Base-by-base conservation (phyloP, 2,888 invertebrate species). In the Synergus laeviventris region DNA sequence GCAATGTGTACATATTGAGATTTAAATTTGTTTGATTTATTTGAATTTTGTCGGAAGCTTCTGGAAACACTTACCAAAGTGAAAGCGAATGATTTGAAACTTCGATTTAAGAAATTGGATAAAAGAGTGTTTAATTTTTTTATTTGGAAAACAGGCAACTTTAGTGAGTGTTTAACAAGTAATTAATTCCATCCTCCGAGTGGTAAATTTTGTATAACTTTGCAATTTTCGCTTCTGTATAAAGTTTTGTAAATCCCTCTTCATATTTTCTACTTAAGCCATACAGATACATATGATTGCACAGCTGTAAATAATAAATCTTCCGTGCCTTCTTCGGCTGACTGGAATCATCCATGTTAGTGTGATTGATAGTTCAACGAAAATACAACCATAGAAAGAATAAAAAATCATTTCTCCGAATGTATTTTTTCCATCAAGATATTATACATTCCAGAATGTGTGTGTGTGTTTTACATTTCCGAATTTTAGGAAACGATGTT, bases 401-500 rank as follows among this genome's bases (percentile, higher is more conserved):
- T 12, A 64, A 31, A 31, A 36, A 31, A 66, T 21, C 12, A 7
- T 49, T 45, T 70, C n/a, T 49, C 70, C 31, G 24, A n/a, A 70
- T 66, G 45, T 45, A 42, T 14, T 9, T 49, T 70, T 70, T 11
- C 8, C 16, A 31, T 49, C 31, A 49, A 12, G n/a, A 49, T 70
- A 66, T 39, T 21, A 38, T 49, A 75, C 75, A 75, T 74, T 73
- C 76, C 56, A 76, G 39, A 76, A 49, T 56, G 56, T 54, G 59
- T 59, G 42, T 42, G 49, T 56, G 56, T 54, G 59, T 59, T 31
- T 42, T 74, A 39, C 39, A 74, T 42, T 61, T 60, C 24, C 36
- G 54, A 70, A 70, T 64, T 31, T 56, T 56, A 45, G 60, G 54
- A 18, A 38, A 64, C 56, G 66, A 36, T 21, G 54, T 64, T 70